Base-by-base conservation (phyloP, 2,888 invertebrate species). In the Noctua pronuba region DNA sequence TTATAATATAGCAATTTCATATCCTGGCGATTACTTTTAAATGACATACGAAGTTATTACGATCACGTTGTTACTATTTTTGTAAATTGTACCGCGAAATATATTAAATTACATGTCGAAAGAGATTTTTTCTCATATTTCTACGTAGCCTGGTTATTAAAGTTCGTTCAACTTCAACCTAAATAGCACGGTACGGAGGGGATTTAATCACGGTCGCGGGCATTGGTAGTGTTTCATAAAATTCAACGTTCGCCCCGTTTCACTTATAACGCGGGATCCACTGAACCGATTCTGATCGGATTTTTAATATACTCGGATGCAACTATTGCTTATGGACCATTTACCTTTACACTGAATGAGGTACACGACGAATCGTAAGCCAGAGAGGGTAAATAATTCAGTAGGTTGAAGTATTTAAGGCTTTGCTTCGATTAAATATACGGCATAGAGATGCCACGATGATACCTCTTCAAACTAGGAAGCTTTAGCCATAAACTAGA, bases 151-250 rank as follows among this genome's bases (percentile, higher is more conserved):
- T 60, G 79, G 82, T 85, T 89, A 88, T 89, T 88, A 89, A 86
- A 85, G 88, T 88, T 80, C 88, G 77, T 88, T 89, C 84, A 88
- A 88, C 88, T 88, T 83, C 80, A 88, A 86, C 89, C 86, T 88
- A 89, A 89, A 89, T 88, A 87, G 81, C 82, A 79, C 83, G 65
- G 77, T 77, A 81, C 80, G 82, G 65, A 81, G 80, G 79, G 88
- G 89, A 89, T 88, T 88, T 89, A 88, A 88, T 88, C 89, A 88
- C 89, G 72, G 88, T 83, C 83, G 85, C 77, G 77, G 73, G 84
- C 89, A 88, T 88, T 85, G 88, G 80, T 88, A 85, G 88, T 88
- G 88, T 88, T 88, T 89, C 88, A 88, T 89, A 84, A 88, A 88
- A 89, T 89, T 88, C 88, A 87, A 86, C 87, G 88, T 80, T 84